Evolutionary conservation across 2,797 vertebrate genomes (phyloP).

Genomic region (Ctenopoma multispine): DNA sequence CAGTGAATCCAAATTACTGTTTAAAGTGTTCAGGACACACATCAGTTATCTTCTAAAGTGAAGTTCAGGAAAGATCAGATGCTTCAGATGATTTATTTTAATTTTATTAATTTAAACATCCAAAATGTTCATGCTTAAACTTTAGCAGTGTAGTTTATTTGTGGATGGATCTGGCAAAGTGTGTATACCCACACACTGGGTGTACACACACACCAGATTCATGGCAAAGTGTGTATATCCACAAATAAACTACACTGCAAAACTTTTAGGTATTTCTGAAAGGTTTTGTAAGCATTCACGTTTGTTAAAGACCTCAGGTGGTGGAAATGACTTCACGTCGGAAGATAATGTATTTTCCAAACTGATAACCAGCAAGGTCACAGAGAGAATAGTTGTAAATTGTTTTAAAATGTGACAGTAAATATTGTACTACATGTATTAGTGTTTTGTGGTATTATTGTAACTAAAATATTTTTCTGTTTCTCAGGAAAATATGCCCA

Average conservation of each 20-base stretch:
- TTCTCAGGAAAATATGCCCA: slow-evolving; percentile 95
- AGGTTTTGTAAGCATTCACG: not conserved
- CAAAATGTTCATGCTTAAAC: not conserved
- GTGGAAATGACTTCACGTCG: not conserved
- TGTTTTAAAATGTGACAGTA: not conserved
- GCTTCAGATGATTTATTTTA: no score
- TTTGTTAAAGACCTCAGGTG: not conserved
- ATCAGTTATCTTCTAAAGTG: not conserved
- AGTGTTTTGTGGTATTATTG: not conserved
- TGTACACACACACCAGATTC: no score
- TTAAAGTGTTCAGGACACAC: no score
- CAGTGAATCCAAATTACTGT: not conserved
- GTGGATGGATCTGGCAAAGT: not conserved
- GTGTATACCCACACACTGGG: no score
- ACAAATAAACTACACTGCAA: no score
- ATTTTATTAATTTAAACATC: not conserved
- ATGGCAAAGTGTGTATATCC: no score
- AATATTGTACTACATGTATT: not conserved
- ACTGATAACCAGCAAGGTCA: no score
- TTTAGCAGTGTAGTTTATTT: not conserved
- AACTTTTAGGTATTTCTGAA: not conserved
- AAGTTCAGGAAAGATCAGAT: no score
- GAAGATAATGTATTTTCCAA: no score
- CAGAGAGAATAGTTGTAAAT: no score
- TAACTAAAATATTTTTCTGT: slow-evolving; percentile 16